A percentile compares a stretch with the other conserved stretches of the same genome.
phyloP scores from a whole-genome alignment of 2,888 invertebrate genomes.

The Amiota communis region DNA sequence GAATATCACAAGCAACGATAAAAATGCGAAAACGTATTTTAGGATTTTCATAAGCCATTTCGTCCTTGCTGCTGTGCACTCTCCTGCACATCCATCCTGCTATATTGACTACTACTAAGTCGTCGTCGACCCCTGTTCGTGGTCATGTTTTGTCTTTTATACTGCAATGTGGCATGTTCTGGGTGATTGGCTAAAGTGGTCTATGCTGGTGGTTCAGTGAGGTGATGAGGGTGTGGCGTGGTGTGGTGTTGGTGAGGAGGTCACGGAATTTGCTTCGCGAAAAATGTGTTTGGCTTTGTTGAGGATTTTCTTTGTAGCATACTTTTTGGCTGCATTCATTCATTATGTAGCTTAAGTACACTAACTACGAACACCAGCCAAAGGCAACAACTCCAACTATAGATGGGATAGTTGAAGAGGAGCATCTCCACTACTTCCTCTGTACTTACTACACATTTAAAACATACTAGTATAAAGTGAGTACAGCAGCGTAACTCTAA shows the following conservation, averaged over 20 bases:
- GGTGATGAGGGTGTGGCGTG: background rate
- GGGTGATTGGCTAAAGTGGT: background rate
- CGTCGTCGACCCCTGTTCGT: background rate
- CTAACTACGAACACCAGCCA: slow-evolving; percentile 31
- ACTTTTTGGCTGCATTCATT: slow-evolving; percentile 57
- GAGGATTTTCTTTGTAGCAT: slow-evolving; percentile 33
- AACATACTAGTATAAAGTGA: background rate
- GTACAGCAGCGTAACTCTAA: slow-evolving; percentile 7
- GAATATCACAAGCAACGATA: slow-evolving; percentile 24
- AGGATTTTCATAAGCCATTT: slow-evolving; percentile 53
- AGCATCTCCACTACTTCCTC: too few relatives aligned
- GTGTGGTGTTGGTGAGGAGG: slow-evolving; percentile 10
- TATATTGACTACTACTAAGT: background rate
- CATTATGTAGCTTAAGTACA: slow-evolving; percentile 63
- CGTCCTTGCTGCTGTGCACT: background rate
- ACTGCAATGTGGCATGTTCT: slow-evolving; percentile 13
- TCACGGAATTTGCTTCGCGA: slow-evolving; percentile 31
- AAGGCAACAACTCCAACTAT: slow-evolving; percentile 37
- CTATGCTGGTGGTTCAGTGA: background rate
- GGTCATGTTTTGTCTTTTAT: background rate
- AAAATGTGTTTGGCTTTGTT: slow-evolving; percentile 64
- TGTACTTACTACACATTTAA: background rate
- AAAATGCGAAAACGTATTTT: slow-evolving; percentile 61
- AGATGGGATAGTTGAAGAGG: too few relatives aligned
- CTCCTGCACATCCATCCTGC: background rate